Percentiles rank a stretch among this genome's conserved stretches.
phyloP scores from a whole-genome alignment of 2,888 invertebrate species.

The Ctena decussata region DNA sequence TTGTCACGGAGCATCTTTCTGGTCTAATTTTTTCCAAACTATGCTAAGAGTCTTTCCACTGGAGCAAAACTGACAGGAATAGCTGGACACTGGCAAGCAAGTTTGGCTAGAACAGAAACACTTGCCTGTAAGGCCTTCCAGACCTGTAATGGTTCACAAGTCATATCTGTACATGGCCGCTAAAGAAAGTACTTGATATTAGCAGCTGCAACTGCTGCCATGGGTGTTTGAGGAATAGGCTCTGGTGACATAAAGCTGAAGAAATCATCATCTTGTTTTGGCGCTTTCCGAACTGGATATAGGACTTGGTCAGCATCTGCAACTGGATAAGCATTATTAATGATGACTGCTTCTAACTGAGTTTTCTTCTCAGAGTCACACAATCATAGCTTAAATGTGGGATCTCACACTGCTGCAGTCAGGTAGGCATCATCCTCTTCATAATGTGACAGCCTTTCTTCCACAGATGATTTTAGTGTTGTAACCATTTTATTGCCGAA shows the following conservation, averaged over 20 bases:
- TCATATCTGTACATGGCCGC: background rate
- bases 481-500: slow-evolving; percentile 36
- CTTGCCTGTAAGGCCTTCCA: slow-evolving; percentile 21
- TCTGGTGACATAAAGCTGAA: slow-evolving; percentile 30
- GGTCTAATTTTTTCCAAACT: slow-evolving; percentile 37
- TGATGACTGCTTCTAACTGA: background rate
- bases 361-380: background rate
- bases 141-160: slow-evolving; percentile 10
- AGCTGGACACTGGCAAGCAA: slow-evolving; percentile 19
- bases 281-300: background rate
- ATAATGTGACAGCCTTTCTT: slow-evolving; percentile 17
- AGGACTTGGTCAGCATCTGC: background rate
- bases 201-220: background rate
- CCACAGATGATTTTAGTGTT: slow-evolving; percentile 9
- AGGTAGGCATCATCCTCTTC: slow-evolving; percentile 17
- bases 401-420: slow-evolving; percentile 24
- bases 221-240: background rate
- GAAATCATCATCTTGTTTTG: slow-evolving; percentile 23
- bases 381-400: slow-evolving; percentile 30
- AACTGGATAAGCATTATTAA: background rate
- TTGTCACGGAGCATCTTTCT: slow-evolving; percentile 40
- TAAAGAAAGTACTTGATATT: background rate
- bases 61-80: slow-evolving; percentile 34
- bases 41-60: slow-evolving; percentile 45
- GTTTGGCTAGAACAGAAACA: background rate